Evolutionary conservation across 1,140 invertebrate genomes (phyloP).

Genomic region (Formica exsecta): DNA sequence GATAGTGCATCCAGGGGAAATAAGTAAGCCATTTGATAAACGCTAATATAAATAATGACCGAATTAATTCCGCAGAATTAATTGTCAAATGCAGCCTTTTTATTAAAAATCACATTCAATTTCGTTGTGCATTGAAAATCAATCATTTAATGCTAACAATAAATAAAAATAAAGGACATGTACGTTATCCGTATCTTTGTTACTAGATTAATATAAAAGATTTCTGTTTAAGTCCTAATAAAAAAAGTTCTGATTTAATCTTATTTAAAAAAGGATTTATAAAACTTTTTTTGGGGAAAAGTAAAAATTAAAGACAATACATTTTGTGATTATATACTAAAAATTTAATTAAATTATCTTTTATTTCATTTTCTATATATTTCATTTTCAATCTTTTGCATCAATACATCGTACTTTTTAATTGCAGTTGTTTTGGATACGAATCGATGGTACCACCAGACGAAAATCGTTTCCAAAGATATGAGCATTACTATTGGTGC

Average conservation of each 20-base stretch:
- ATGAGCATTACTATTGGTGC: constrained; percentile 98
- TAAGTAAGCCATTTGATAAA: constrained; percentile 89
- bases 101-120: constrained; percentile 8
- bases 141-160: neutral
- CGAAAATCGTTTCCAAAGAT: constrained; percentile 93
- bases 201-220: neutral
- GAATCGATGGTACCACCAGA: constrained; percentile 98
- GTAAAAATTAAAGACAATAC: neutral
- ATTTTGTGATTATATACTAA: neutral
- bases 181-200: neutral
- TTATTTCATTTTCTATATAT: neutral
- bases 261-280: neutral
- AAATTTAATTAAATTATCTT: neutral
- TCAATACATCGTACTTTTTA: constrained; percentile 10
- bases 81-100: constrained; percentile 18
- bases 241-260: neutral
- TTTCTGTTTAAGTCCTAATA: neutral
- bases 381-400: neutral
- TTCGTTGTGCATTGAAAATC: neutral
- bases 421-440: constrained; percentile 96
- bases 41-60: neutral
- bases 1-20: constrained; percentile 94
- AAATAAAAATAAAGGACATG: neutral
- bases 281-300: neutral
- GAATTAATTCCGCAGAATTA: constrained; percentile 31